Conservation (phyloP, 2,797 vertebrate genomes). For the Helicolenus hilgendorfi region DNA sequence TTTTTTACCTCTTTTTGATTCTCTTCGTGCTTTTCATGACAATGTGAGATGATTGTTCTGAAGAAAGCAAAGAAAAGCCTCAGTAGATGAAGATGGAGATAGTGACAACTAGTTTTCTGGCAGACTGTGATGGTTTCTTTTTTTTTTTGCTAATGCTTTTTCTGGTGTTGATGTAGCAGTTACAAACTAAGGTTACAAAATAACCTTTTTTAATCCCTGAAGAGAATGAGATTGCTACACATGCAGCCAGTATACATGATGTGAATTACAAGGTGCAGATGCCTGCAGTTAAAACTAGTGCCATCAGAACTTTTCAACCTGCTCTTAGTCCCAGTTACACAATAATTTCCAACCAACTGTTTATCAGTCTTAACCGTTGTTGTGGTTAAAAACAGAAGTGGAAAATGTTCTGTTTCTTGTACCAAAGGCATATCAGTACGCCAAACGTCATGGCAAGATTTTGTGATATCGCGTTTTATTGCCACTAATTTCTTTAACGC, state of each 20-base stretch:
- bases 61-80: constrained; percentile 5
- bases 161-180: not conserved
- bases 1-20: not conserved
- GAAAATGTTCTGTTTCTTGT: not conserved
- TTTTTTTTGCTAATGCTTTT: not conserved
- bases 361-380: not conserved
- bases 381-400: not conserved
- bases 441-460: not conserved
- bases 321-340: not conserved
- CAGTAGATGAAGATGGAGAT: constrained; percentile 8
- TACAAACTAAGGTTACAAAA: not conserved
- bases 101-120: not conserved
- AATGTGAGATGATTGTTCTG: constrained; percentile 10
- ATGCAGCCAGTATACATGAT: not conserved
- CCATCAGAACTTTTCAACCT: not conserved
- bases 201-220: not conserved
- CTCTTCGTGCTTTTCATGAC: not conserved
- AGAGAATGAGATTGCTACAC: not conserved
- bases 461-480: not conserved
- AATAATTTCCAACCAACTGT: not conserved
- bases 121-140: not conserved
- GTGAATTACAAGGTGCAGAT: not conserved
- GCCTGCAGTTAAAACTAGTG: not conserved
- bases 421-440: not conserved
- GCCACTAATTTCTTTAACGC: too few species aligned